Base-by-base conservation (phyloP, 2,797 vertebrate species). In the Thaleichthys pacificus region DNA sequence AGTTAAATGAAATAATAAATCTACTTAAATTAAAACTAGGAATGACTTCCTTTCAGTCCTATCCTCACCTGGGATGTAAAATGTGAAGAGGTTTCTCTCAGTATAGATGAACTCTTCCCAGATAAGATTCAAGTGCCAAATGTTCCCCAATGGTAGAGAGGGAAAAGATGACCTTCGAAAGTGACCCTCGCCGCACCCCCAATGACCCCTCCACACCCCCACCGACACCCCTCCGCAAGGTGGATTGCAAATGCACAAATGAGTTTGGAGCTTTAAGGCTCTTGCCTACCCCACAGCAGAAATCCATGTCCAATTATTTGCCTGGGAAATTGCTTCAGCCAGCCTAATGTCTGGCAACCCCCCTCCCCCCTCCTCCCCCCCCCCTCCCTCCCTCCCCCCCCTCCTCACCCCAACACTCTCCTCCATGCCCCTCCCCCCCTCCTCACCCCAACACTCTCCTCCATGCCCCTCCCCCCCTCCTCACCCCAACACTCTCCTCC, bases 271-370 rank as follows among this genome's bases (percentile, higher is more conserved):
- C 80, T 80, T 77, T 76, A 22, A 82, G 82, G 75, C 79, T 85
- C 80, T 75, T 76, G 79, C 71, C 76, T 77, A 71, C 60, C 72
- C 79, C 76, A 80, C 24, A 67, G 71, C 81, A 87, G 21, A 1
- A 75, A 82, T 84, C 84, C 82, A 85, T 86, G 81, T 85, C 83
- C 82, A 90, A 90, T 88, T 87, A 90, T 83, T 82, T 79, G 69
- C 74, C 70, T 77, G 47, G 66, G 79, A 87, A 89, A 86, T 86
- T 81, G 81, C 79, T 80, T 68, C 66, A 76, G 73, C 69, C 70
- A 74, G 30, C 66, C 77, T 75, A 82, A 85, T 85, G 82, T 85
- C 82, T 83, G 69, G 72, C 72, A 35, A 0, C 32, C 32, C 32
- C 32, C 32, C 32, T 69, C 64, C 30, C 75, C 9, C 24, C 60